These are phyloP conservation scores for Oscheius sp. DNA, from an alignment of 2,888 invertebrate genomes.

Conservation along the genomic window DNA sequence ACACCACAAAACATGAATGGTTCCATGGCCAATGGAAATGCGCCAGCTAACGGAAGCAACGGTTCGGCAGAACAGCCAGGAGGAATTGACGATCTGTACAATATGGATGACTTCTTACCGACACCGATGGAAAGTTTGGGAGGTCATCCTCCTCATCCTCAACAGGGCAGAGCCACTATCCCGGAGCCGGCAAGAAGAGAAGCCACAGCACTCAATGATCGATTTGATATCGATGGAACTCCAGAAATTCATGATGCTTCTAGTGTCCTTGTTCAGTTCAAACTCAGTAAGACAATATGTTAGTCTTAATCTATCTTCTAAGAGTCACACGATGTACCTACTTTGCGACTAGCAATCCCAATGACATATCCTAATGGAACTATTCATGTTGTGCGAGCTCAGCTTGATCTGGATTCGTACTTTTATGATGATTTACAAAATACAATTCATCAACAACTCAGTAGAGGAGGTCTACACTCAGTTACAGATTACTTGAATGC, in stretches of 20 bases:
- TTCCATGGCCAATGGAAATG: conserved; percentile 12
- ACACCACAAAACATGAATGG: background rate
- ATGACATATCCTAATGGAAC: conserved; percentile 57
- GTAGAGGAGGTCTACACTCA: conserved; percentile 48
- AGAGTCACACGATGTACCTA: conserved; percentile 59
- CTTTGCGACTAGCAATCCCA: conserved; percentile 62
- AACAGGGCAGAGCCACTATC: conserved; percentile 11
- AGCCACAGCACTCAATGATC: conserved; percentile 43
- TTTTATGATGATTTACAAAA: conserved; percentile 68
- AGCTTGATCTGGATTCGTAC: conserved; percentile 62
- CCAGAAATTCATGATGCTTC: conserved; percentile 45
- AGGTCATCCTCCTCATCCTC: conserved; percentile 10
- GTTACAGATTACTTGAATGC: conserved; percentile 63
- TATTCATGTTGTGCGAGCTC: conserved; percentile 56
- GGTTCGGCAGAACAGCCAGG: conserved; percentile 24
- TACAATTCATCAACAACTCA: conserved; percentile 62
- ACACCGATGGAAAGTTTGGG: conserved; percentile 46
- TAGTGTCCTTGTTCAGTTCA: conserved; percentile 50
- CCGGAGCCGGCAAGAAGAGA: conserved; percentile 52
- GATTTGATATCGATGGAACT: conserved; percentile 53
- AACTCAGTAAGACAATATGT: conserved; percentile 48
- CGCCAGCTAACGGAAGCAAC: conserved; percentile 20
- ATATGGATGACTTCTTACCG: conserved; percentile 57
- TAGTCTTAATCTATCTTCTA: background rate
- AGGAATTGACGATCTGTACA: conserved; percentile 39